These are phyloP conservation scores for Leptopilina myrica DNA, from an alignment of 2,888 invertebrate genomes.

Conservation along the genomic window DNA sequence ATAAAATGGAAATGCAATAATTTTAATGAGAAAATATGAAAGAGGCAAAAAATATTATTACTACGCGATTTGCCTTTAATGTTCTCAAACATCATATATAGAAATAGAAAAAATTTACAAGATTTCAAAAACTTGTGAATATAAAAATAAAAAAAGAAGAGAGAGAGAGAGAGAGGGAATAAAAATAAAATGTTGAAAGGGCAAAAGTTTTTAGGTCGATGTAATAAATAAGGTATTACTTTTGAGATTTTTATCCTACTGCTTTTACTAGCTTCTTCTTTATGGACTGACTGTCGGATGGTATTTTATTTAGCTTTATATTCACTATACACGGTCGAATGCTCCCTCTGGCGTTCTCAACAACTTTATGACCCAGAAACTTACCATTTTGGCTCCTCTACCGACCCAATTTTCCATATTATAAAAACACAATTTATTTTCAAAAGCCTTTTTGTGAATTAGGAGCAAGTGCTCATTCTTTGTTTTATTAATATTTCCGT, in stretches of 20 bases:
- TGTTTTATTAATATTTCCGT: neutral
- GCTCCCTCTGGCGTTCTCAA: constrained; percentile 50
- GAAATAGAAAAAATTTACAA: no score
- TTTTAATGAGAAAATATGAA: neutral
- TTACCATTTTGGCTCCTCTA: constrained; percentile 44
- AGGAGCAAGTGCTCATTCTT: neutral
- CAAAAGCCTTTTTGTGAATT: neutral
- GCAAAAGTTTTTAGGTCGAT: neutral
- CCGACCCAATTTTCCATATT: constrained; percentile 57
- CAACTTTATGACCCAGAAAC: constrained; percentile 60
- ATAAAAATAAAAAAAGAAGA: no score
- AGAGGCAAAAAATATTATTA: neutral
- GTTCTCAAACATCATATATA: no score
- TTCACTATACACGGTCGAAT: constrained; percentile 51
- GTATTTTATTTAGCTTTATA: constrained; percentile 51
- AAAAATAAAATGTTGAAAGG: neutral
- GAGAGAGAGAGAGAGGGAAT: no score
- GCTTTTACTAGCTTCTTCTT: constrained; percentile 55
- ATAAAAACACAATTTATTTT: constrained; percentile 46
- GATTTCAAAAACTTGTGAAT: no score
- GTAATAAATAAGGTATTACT: constrained; percentile 45
- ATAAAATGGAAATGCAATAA: neutral
- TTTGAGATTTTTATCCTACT: constrained; percentile 51
- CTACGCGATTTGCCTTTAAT: neutral
- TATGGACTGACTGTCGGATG: constrained; percentile 57